These are phyloP conservation scores for Xenopus tropicalis DNA, from an alignment of 2,113 vertebrate genomes.

Conservation along the genomic window UCB_Xtro_10.0 CM004443.2:81281501-81282000, in stretches of 20 bases:
- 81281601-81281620: too few species aligned
- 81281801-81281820: conserved; percentile 20
- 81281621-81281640: too few species aligned
- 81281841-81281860: conserved; percentile 1
- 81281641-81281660: too few species aligned
- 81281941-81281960: neutral
- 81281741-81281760: conserved; percentile 24
- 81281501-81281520: too few species aligned
- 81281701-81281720: too few species aligned
- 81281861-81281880: neutral
- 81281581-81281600: too few species aligned
- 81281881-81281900: conserved; percentile 7
- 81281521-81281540: too few species aligned
- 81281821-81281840: conserved; percentile 35
- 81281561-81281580: too few species aligned
- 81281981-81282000: too few species aligned
- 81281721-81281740: neutral
- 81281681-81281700: too few species aligned
- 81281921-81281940: neutral
- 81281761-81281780: neutral
- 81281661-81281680: too few species aligned
- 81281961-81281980: neutral
- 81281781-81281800: conserved; percentile 9
- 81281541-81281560: too few species aligned
- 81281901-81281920: neutral